phyloP scores from a whole-genome alignment of 2,797 vertebrate genomes.

The Fratercula arctica region DNA sequence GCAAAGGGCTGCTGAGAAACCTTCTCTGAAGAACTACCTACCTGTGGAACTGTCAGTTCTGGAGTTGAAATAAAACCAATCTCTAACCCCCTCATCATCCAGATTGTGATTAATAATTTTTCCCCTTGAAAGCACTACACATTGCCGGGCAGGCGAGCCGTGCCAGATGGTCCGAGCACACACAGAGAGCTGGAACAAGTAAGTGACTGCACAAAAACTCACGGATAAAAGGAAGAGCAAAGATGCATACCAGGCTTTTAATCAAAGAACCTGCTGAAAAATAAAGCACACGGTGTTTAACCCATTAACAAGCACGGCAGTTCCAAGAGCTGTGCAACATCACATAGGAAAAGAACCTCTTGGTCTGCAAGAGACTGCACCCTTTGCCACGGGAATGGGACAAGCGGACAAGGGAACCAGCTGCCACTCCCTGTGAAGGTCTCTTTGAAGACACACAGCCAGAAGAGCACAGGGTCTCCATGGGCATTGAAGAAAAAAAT shows the following conservation, averaged over 20 bases:
- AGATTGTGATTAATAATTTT: conserved; percentile 49
- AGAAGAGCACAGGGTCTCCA: background rate
- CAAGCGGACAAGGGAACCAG: background rate
- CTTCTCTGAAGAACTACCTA: background rate
- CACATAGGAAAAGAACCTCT: background rate
- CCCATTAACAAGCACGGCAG: background rate
- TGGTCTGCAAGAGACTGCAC: background rate
- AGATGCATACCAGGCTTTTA: conserved; percentile 20
- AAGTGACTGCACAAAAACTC: conserved; percentile 12
- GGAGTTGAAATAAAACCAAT: background rate
- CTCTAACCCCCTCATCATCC: background rate
- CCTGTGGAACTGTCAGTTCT: background rate
- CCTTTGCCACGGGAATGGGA: accelerated
- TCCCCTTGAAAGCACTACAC: conserved; percentile 24
- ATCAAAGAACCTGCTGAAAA: conserved; percentile 33
- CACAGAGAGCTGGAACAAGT: conserved; percentile 43
- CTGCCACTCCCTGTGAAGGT: background rate
- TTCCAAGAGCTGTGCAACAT: background rate
- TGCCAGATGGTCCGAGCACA: conserved; percentile 57
- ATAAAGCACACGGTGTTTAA: background rate
- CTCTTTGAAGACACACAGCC: accelerated
- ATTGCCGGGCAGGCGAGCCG: background rate
- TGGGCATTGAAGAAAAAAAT: accelerated
- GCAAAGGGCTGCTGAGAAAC: background rate
- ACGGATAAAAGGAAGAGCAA: conserved; percentile 40